Conservation (phyloP, 2,888 invertebrate species). For the Pyrrhia umbra region DNA sequence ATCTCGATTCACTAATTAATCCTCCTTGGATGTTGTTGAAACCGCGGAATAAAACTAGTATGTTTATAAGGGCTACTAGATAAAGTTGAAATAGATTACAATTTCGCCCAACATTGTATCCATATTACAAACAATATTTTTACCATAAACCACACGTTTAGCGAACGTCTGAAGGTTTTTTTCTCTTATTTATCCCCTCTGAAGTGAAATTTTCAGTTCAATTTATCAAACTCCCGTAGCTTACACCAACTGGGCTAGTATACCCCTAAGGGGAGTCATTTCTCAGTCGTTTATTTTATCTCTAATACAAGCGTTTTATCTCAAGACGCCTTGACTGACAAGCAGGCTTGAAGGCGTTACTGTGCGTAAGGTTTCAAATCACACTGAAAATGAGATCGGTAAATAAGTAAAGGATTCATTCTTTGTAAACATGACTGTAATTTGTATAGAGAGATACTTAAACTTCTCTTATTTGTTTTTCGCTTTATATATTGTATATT, state of each 20-base stretch:
- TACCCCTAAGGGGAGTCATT: conserved; percentile 70
- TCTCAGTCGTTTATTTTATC: conserved; percentile 79
- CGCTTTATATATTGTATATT: too few species aligned
- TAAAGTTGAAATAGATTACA: too few species aligned
- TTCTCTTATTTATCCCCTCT: too few species aligned
- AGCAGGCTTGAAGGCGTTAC: conserved; percentile 58
- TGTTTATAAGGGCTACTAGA: too few species aligned
- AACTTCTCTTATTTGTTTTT: conserved; percentile 10
- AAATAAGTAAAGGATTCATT: conserved; percentile 46
- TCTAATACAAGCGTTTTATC: conserved; percentile 79
- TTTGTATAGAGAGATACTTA: conserved; percentile 15
- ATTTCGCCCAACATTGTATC: too few species aligned
- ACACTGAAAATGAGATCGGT: conserved; percentile 36
- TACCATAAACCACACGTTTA: background rate
- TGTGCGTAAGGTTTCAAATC: conserved; percentile 33
- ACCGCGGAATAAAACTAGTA: too few species aligned
- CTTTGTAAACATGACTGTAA: conserved; percentile 38
- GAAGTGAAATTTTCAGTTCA: background rate
- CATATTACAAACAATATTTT: too few species aligned
- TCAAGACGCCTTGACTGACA: conserved; percentile 72
- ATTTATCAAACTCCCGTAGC: conserved; percentile 24
- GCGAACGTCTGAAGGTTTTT: background rate
- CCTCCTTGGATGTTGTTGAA: too few species aligned
- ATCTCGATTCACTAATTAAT: too few species aligned
- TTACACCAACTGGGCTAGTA: conserved; percentile 57